These are phyloP conservation scores for Ectemnius continuus DNA, from an alignment of 2,888 invertebrate genomes.

Conservation along the genomic window DNA sequence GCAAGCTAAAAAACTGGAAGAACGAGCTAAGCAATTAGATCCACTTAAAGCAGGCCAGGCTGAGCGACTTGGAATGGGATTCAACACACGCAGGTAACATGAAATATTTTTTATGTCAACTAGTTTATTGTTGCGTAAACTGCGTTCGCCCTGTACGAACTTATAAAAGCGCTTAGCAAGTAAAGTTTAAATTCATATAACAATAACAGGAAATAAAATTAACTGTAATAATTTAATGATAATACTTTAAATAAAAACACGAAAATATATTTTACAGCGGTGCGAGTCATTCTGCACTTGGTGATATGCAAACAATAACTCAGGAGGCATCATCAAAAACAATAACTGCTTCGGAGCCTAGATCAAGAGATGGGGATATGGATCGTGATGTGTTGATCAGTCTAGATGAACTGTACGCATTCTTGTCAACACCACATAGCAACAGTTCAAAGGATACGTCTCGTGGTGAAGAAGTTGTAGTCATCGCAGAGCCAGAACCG, in stretches of 20 bases:
- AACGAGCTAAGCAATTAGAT: slow-evolving; percentile 85
- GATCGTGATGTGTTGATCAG: slow-evolving; percentile 59
- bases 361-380: slow-evolving; percentile 62
- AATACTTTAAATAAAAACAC: slow-evolving; percentile 8
- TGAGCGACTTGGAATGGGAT: slow-evolving; percentile 97
- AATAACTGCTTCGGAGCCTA: slow-evolving; percentile 66
- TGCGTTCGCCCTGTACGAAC: no score
- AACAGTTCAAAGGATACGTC: slow-evolving; percentile 63
- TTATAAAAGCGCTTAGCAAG: no score
- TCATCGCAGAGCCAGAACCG: slow-evolving; percentile 74
- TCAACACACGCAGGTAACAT: slow-evolving; percentile 80
- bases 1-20: slow-evolving; percentile 85
- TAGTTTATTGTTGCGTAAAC: no score
- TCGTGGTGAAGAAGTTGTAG: slow-evolving; percentile 77
- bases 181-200: not conserved
- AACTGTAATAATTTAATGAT: slow-evolving; percentile 15
- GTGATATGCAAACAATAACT: slow-evolving; percentile 94
- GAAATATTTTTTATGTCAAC: slow-evolving; percentile 7
- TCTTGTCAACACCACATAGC: slow-evolving; percentile 61
- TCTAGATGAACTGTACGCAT: slow-evolving; percentile 78
- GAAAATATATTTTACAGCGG: slow-evolving; percentile 77
- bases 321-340: slow-evolving; percentile 83
- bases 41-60: slow-evolving; percentile 92
- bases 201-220: not conserved
- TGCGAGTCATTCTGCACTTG: slow-evolving; percentile 91